Base-by-base conservation (phyloP, 64 coral and sea anemone genomes). In the Montipora capricornis region DNA sequence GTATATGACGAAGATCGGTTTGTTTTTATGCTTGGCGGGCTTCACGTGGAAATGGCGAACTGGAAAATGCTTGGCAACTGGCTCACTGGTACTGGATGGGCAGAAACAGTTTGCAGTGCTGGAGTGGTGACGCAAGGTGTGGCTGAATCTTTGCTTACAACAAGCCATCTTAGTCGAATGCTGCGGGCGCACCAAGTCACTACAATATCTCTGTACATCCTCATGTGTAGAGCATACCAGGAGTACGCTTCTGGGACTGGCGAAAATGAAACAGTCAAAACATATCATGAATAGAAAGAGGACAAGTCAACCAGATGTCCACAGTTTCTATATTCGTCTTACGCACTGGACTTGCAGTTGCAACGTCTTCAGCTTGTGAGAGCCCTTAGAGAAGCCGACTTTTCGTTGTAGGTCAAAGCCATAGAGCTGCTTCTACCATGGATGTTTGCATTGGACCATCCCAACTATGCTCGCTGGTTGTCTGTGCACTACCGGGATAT, bases 401-500 rank as follows among this genome's bases (percentile, higher is more conserved):
- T 90, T 20, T 2, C 75, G 8, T 8, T 68, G 12, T 90, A 79
- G 15, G 9, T 90, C 3, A 47, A 46, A 5, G 57, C 88, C 2
- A 16, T 90, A 12, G 0, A 64, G 66, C 46, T 60, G 14, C 5
- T 90, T 13, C 47, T 90, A 13, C 75, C 75, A 5, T 90, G 88
- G 76, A 44, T 90, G 75, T 90, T 79, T 62, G 74, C 76, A 17
- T 13, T 90, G 50, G 75, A 90, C 14, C 49, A 62, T 77, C 15
- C 44, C 1, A 90, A 90, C 76, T 79, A 11, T 67, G 75, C 75
- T 19, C 45, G 57, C 4, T 90, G 88, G 88, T 73, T 90, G 14
- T 44, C 88, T 10, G 88, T 90, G 9, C 57, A 90, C 19, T 79
- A 79, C n/a, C 15, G 17, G 10, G 88, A 90, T 24, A 90, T 90